Base-by-base conservation (phyloP, 2,888 invertebrate genomes). In the Aphelenchoides bicaudatus region DNA sequence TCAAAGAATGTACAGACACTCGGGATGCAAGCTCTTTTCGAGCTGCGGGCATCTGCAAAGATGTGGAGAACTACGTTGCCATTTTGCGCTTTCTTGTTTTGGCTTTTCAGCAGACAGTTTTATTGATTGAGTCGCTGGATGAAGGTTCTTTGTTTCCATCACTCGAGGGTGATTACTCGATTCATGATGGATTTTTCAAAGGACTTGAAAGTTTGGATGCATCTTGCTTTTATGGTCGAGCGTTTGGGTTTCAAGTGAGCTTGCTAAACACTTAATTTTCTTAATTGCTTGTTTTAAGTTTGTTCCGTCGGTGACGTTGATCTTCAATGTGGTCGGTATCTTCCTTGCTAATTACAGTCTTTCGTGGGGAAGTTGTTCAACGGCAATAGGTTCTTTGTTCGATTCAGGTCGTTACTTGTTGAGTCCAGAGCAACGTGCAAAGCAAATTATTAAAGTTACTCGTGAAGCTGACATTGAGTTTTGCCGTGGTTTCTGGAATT, bases 341-440 rank as follows among this genome's bases (percentile, higher is more conserved):
- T 87, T 88, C 68, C 89, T 94, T 89, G 91, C 91, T 37, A 88
- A 91, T 3, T 93, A 90, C 82, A 91, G 91, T 34, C 90, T 93
- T 79, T 87, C 89, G 0, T 91, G 89, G 82, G 90, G 89, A 80
- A 87, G 87, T 61, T 78, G 80, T 3, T 47, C 56, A 13, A 28
- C 58, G 1, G 74, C 74, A 2, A 64, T 72, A 30, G 71, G 82
- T 5, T 71, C 73, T 21, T 56, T 79, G 10, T 63, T 78, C 77
- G 75, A 68, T 53, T 73, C 74, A 13, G 72, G 73, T 25, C 66
- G 68, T 16, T 70, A 68, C 49, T 57, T 73, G 37, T 54, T 73
- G 46, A 72, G 70, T 56, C 76, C 78, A 3, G 91, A 93, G 78
- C 84, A 88, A 73, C 84, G 93, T 66, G 91, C 93, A 0, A 84